A percentile compares a stretch with the other conserved stretches of the same genome.
phyloP scores from a whole-genome alignment of 2,888 invertebrate genomes.

The Chloromyia formosa region DNA sequence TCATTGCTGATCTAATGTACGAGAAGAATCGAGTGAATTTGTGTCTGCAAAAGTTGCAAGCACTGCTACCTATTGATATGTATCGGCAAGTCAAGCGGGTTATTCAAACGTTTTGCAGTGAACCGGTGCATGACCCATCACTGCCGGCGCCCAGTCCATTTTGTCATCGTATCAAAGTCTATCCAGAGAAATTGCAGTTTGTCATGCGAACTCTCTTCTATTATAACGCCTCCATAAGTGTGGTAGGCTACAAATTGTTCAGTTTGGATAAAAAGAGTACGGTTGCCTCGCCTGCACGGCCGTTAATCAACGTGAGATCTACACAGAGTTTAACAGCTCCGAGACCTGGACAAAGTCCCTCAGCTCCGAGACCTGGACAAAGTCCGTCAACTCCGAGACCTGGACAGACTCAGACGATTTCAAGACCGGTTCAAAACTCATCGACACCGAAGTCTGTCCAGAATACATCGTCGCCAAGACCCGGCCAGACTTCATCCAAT shows the following conservation, averaged over 20 bases:
- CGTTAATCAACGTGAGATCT: no score
- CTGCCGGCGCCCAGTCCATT: constrained; percentile 29
- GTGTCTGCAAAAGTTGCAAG: constrained; percentile 30
- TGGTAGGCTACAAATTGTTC: constrained; percentile 30
- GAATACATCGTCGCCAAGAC: no score
- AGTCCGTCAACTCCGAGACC: no score
- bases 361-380: background rate
- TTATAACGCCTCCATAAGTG: background rate
- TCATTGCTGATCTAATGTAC: constrained; percentile 19
- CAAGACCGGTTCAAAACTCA: no score
- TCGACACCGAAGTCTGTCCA: no score
- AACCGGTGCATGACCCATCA: constrained; percentile 20
- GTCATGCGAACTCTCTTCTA: constrained; percentile 32
- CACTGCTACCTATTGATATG: background rate
- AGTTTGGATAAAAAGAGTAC: background rate
- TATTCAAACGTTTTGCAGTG: constrained; percentile 35
- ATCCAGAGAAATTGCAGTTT: constrained; percentile 35
- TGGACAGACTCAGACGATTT: no score
- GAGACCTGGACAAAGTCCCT: background rate
- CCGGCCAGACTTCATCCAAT: no score
- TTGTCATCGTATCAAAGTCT: constrained; percentile 40
- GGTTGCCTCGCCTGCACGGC: background rate
- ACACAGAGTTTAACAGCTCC: no score
- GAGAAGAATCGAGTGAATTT: constrained; percentile 41
- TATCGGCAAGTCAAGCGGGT: constrained; percentile 21